Evolutionary conservation across 2,888 invertebrate species (phyloP).

Genomic region (Epinotia demarniana): DNA sequence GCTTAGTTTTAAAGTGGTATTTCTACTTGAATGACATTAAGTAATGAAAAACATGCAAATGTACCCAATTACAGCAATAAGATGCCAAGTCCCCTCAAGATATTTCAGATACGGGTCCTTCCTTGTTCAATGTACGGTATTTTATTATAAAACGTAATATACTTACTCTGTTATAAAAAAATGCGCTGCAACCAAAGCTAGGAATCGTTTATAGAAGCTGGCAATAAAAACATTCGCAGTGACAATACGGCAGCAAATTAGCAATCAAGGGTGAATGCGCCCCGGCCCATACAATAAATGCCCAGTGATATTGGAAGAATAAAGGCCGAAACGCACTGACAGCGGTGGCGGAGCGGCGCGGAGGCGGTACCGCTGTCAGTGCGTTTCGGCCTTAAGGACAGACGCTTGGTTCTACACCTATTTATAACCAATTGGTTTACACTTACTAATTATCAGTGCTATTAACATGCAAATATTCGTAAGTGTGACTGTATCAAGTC

Average conservation of each 20-base stretch:
- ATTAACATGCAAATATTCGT: too few species aligned
- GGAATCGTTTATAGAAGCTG: constrained; percentile 53
- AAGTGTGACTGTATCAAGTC: background rate
- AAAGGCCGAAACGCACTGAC: too few species aligned
- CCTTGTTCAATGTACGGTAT: too few species aligned
- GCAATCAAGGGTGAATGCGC: constrained; percentile 54
- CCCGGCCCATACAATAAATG: constrained; percentile 12
- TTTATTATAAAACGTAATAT: background rate
- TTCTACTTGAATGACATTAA: too few species aligned
- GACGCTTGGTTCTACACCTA: constrained; percentile 1
- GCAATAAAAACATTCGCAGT: constrained; percentile 56
- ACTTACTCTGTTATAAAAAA: constrained; percentile 30
- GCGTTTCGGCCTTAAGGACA: too few species aligned
- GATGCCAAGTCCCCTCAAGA: background rate
- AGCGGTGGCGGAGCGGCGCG: too few species aligned
- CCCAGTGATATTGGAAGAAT: constrained; percentile 7
- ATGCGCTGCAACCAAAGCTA: constrained; percentile 49
- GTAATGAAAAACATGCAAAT: background rate
- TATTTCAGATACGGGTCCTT: too few species aligned
- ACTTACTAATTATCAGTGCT: background rate
- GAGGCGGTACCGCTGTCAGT: too few species aligned
- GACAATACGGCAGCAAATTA: constrained; percentile 53
- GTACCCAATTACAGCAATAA: background rate
- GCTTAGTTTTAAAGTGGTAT: background rate
- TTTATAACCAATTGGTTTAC: constrained; percentile 6